Evolutionary conservation across 2,797 vertebrate genomes (phyloP).

Genomic region (Acanthopagrus latus): DNA sequence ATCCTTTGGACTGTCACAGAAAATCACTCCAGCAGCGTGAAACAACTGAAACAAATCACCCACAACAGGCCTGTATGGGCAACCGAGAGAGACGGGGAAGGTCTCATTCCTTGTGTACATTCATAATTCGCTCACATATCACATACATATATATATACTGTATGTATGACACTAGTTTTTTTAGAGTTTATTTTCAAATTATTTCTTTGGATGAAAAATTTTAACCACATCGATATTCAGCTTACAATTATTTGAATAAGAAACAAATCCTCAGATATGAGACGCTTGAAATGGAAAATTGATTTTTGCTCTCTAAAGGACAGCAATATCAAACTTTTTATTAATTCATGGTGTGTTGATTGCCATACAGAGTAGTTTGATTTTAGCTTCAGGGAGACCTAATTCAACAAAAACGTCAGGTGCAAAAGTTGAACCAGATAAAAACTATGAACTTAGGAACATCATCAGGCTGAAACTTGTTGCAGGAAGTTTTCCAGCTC

Average conservation of each 20-base stretch:
- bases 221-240: not conserved
- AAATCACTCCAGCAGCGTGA: too few species aligned
- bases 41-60: too few species aligned
- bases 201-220: not conserved
- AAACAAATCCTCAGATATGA: not conserved
- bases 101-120: too few species aligned
- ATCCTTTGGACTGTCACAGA: too few species aligned
- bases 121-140: too few species aligned
- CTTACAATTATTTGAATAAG: not conserved
- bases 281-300: not conserved
- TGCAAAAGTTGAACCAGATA: not conserved
- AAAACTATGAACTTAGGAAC: not conserved
- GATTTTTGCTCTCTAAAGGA: not conserved
- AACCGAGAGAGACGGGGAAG: too few species aligned
- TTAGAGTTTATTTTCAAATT: not conserved
- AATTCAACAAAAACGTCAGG: not conserved
- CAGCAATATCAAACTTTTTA: too few species aligned
- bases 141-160: too few species aligned
- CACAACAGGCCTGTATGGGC: too few species aligned
- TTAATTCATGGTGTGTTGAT: too few species aligned
- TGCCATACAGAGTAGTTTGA: too few species aligned
- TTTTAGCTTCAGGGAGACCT: not conserved
- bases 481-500: conserved; percentile 6
- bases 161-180: not conserved
- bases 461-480: not conserved